Base-by-base conservation (phyloP, 2,113 vertebrate species). In the Vulpes vulpes region DNA sequence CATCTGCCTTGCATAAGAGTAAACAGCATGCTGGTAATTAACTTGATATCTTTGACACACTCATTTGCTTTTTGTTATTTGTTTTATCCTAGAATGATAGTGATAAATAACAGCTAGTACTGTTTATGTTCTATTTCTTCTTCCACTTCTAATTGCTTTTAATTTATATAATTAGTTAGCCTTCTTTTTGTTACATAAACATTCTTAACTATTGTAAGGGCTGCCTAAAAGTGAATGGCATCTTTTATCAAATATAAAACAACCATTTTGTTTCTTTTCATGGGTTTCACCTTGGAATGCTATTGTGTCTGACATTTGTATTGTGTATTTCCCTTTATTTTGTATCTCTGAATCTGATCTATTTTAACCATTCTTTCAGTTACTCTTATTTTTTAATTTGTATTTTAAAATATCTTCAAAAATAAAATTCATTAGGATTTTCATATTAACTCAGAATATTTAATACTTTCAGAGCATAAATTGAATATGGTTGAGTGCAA, bases 21-120 rank as follows among this genome's bases (percentile, higher is more conserved):
- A 81, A 96, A 98, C 11, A 89, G 11, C 59, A 69, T 51, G 16
- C 30, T 96, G 17, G 53, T 71, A 94, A 88, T 76, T 86, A 97
- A 38, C 60, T 84, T 74, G 64, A 87, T 93, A 23, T 30, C 19
- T 93, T 73, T 85, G n/a, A 79, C 22, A 51, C 5, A 38, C 17
- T 80, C 43, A 65, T 69, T 96, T 90, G 64, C 35, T 80, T 97
- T 93, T 80, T 80, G n/a, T 90, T 53, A 51, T 32, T 38, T 60
- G 38, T 95, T 96, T 74, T 88, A 32, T 88, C 64, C 25, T 91
- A 76, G 69, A 93, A 84, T 53, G 27, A 94, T 49, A 76, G 43
- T 78, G 59, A 84, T 95, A 55, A 96, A 60, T 78, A 91, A 27
- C 4, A 88, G 19, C 25, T 43, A 59, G 23, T 62, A 80, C 53